These are phyloP conservation scores for Nautilus pompilius DNA, from an alignment of 1,140 invertebrate species.

Conservation along the genomic window DNA sequence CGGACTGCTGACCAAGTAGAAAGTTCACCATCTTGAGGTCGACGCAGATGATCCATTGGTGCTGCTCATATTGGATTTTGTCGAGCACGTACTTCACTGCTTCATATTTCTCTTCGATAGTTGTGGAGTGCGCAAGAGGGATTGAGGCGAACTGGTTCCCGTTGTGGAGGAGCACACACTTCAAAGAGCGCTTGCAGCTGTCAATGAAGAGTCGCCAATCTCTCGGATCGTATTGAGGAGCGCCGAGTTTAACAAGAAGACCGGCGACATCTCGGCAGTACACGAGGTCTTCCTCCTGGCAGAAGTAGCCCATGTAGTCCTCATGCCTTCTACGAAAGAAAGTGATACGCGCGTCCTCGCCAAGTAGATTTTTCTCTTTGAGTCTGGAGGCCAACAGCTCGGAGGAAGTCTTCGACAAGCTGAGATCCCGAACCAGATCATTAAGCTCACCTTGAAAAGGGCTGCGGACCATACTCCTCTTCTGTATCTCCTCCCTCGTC, in stretches of 20 bases:
- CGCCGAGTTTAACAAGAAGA: background rate
- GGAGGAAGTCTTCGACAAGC: background rate
- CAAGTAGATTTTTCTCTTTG: background rate
- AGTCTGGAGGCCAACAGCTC: slow-evolving; percentile 1
- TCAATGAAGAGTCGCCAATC: background rate
- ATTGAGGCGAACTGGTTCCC: background rate
- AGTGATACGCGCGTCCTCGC: too few species aligned
- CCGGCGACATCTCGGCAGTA: too few species aligned
- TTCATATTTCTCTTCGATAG: background rate
- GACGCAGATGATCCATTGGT: background rate
- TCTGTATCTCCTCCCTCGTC: background rate
- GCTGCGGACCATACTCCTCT: background rate
- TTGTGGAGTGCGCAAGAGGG: too few species aligned
- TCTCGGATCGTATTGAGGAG: background rate
- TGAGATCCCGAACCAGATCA: background rate
- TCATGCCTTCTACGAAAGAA: too few species aligned
- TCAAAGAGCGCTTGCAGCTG: background rate
- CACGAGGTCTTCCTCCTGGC: too few species aligned
- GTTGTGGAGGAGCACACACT: background rate
- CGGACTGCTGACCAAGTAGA: too few species aligned
- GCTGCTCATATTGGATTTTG: background rate
- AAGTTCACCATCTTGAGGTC: background rate
- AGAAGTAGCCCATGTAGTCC: too few species aligned
- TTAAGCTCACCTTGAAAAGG: background rate
- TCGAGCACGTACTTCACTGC: too few species aligned